These are phyloP conservation scores for Drosophila ezoana DNA, from an alignment of 2,888 invertebrate species.

Conservation along the genomic window DNA sequence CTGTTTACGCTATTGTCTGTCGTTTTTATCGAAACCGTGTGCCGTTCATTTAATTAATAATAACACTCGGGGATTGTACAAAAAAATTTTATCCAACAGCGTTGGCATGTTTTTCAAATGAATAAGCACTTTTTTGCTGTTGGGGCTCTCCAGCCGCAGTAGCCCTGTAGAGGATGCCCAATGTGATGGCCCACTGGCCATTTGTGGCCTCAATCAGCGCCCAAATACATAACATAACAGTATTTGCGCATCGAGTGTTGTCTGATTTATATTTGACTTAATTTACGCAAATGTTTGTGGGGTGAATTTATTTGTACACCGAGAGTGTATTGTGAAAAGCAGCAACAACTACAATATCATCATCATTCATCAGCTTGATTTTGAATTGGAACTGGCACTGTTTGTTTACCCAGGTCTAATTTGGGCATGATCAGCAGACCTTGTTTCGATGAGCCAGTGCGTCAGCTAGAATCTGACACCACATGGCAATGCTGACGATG, in stretches of 20 bases:
- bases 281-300: slow-evolving; percentile 64
- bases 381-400: slow-evolving; percentile 29
- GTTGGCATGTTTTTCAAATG: slow-evolving; percentile 30
- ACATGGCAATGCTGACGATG: slow-evolving; percentile 2
- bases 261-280: slow-evolving; percentile 77
- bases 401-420: slow-evolving; percentile 67
- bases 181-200: slow-evolving; percentile 17
- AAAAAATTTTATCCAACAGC: slow-evolving; percentile 39
- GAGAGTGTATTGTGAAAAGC: slow-evolving; percentile 12
- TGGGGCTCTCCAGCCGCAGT: slow-evolving; percentile 11
- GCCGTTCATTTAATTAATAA: slow-evolving; percentile 53
- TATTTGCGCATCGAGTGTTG: slow-evolving; percentile 74
- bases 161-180: slow-evolving; percentile 17
- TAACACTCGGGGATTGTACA: slow-evolving; percentile 40
- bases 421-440: slow-evolving; percentile 71
- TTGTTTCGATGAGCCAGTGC: slow-evolving; percentile 51
- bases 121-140: slow-evolving; percentile 25
- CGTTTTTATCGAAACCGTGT: slow-evolving; percentile 9
- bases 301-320: slow-evolving; percentile 58
- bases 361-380: slow-evolving; percentile 25
- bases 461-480: slow-evolving; percentile 65
- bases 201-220: slow-evolving; percentile 46
- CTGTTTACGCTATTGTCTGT: slow-evolving; percentile 10
- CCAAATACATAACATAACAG: slow-evolving; percentile 37
- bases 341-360: slow-evolving; percentile 24